Evolutionary conservation across 2,113 vertebrate genomes (phyloP), one percentile per base, ranked within the genome.

Genomic region (Aspidoscelis tigris): DNA sequence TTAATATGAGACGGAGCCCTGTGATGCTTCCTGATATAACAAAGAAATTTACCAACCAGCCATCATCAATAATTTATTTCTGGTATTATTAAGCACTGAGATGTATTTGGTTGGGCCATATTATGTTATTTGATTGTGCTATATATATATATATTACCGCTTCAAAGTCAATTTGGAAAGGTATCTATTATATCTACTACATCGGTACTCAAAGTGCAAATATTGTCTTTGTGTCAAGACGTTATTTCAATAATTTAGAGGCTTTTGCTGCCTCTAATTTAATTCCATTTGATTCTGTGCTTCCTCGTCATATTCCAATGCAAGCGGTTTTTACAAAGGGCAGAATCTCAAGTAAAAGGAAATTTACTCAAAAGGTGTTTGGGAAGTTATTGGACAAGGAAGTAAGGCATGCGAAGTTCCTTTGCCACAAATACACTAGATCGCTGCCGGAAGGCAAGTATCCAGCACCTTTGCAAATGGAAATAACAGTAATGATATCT

Each of bases 11-110:
- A 75, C 9, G 89, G 58, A 80, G 7, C 76, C 82, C 70, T 73
- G 80, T 3, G n/a, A 72, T 47, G 53, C 33, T 82, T 41, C 71
- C 58, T 76, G 72, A 77, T 10, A 22, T 79, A 84, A 80, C 41
- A 78, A 87, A 24, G n/a, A 87, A 90, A 85, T 75, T 89, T 90
- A 88, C 78, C 89, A 71, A 65, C 83, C 11, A 4, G 58, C 33
- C 64, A n/a, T 3, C 83, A 75, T 91, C 86, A 88, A 91, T 89
- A 89, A 84, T 88, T 81, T 88, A 88, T 91, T 91, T 87, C 86
- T 84, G 87, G 53, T 18, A 80, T 78, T 85, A 77, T 75, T 84
- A 88, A 75, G 41, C 84, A 85, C 85, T 88, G 85, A 88, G 61
- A 41, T 81, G 66, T 9, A 3, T 76, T 89, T 85, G 44, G 61